Evolutionary conservation across 2,113 vertebrate genomes (phyloP), one percentile per base, ranked within the genome.

Genomic region (Chaetorhynchus papuensis): DNA sequence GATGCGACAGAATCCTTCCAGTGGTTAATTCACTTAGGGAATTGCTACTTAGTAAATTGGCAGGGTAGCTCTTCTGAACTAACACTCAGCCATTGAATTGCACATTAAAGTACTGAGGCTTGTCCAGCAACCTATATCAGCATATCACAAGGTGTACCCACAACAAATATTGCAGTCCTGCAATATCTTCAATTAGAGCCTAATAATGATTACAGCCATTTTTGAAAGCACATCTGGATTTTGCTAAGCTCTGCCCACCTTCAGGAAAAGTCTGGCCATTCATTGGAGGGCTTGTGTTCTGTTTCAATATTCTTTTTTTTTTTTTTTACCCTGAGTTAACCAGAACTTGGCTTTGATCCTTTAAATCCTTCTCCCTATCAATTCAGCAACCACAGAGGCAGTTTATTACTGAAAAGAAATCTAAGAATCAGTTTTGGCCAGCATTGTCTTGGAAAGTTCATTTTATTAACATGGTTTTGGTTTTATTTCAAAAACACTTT

Each of bases 401-500:
- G 91, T 97, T 97, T 97, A 83, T 97, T 95, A 91, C 96, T 96
- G 92, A 97, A 93, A n/a, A 94, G 92, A 97, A 96, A 96, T 92
- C 97, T 97, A 97, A 97, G 95, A 96, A 96, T 97, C 94, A 72
- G 89, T 94, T 92, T 98, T 98, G 96, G 96, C 94, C 96, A 94
- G 79, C 96, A 95, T 91, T 94, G 91, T 91, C 88, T 98, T 95
- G 96, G 96, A 97, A 97, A 97, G 94, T 96, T 97, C 57, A 94
- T 92, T 98, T 96, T 97, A 96, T 94, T 97, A 97, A 96, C 94
- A 96, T 93, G 95, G 92, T 83, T 96, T 97, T 97, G 96, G 92
- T 95, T 97, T 98, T 97, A 94, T 97, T 97, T 98, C 95, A 97
- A 97, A 98, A 96, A 94, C 83, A 76, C 87, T 97, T 97, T 94